Conservation (phyloP, 2,797 vertebrate genomes). For the Phoeniculus purpureus region DNA sequence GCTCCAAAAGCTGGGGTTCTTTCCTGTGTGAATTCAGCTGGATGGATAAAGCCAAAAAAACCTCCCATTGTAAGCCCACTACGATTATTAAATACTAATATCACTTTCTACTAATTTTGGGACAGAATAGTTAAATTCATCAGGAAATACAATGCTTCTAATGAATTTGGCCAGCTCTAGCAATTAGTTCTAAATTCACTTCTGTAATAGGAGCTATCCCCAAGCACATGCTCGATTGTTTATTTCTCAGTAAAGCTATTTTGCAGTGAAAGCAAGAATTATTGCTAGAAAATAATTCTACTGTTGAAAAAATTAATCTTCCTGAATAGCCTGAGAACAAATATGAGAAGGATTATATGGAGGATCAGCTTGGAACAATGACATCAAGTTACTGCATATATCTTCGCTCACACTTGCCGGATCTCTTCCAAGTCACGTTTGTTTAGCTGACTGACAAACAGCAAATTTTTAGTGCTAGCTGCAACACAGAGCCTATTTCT, state of each 20-base stretch:
- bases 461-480: neutral
- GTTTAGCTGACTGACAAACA: slow-evolving; percentile 15
- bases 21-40: neutral
- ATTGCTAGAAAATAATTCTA: slow-evolving; percentile 22
- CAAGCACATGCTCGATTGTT: slow-evolving; percentile 11
- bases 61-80: neutral
- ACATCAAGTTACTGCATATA: neutral
- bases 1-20: neutral
- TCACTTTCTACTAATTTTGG: neutral
- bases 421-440: slow-evolving; percentile 8
- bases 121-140: slow-evolving; percentile 20
- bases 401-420: neutral
- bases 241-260: slow-evolving; percentile 51
- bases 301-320: slow-evolving; percentile 46
- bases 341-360: slow-evolving; percentile 34
- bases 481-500: neutral
- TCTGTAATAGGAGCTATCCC: neutral
- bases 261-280: slow-evolving; percentile 12
- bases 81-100: neutral
- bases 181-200: slow-evolving; percentile 24
- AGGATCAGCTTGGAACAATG: slow-evolving; percentile 38
- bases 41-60: neutral
- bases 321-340: slow-evolving; percentile 30
- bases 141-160: slow-evolving; percentile 6
- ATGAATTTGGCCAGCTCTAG: slow-evolving; percentile 34